Conservation (phyloP, 2,113 vertebrate genomes). For the Gallinago paraguaiae region DNA sequence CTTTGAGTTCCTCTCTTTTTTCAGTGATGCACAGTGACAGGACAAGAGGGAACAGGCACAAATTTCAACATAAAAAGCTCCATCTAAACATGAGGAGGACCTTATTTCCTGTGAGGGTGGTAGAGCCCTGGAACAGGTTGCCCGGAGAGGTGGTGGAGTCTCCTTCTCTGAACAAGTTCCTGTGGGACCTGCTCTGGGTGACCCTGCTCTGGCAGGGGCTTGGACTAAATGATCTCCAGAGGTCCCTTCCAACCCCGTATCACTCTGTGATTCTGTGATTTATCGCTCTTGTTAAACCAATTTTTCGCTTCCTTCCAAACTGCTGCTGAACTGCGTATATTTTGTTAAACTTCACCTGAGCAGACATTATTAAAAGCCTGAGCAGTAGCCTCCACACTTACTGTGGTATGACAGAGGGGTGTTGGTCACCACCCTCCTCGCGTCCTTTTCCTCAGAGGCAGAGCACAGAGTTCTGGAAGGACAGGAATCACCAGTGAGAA, state of each 20-base stretch:
- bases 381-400: neutral
- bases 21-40: too few relatives aligned
- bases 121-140: too few relatives aligned
- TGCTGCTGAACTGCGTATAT: neutral
- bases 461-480: neutral
- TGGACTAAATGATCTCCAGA: too few relatives aligned
- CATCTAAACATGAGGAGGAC: too few relatives aligned
- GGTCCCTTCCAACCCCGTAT: too few relatives aligned
- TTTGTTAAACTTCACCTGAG: neutral
- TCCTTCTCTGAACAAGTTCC: too few relatives aligned
- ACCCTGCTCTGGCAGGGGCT: too few relatives aligned
- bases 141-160: too few relatives aligned
- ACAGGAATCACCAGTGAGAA: slow-evolving; percentile 27
- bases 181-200: too few relatives aligned
- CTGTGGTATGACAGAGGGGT: fast-evolving
- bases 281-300: neutral
- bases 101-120: too few relatives aligned
- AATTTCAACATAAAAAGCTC: too few relatives aligned
- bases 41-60: too few relatives aligned
- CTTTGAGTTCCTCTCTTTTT: neutral
- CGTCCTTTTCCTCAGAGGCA: neutral
- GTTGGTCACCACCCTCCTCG: neutral
- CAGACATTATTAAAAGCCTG: neutral
- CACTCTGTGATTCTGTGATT: neutral
- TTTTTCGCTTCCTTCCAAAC: neutral